These are phyloP conservation scores for Lycocerus yunnanus DNA, from an alignment of 2,888 invertebrate species.

Conservation along the genomic window DNA sequence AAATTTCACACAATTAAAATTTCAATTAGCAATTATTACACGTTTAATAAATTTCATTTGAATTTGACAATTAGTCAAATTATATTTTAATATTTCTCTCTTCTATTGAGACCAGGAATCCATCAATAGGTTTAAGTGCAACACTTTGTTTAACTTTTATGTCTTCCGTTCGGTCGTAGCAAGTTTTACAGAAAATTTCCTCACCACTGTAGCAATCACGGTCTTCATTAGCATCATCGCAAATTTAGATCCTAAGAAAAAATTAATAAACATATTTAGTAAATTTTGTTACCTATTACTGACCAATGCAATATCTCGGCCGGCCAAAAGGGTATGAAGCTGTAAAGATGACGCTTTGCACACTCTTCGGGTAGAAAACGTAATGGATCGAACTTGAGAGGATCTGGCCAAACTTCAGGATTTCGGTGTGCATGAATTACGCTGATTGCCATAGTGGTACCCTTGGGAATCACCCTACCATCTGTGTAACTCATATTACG, in stretches of 20 bases:
- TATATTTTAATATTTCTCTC: no score
- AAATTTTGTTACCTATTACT: not conserved
- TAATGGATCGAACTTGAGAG: conserved; percentile 11
- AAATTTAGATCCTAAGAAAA: not conserved
- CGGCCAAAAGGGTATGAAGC: not conserved
- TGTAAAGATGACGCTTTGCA: conserved; percentile 5
- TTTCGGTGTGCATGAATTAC: not conserved
- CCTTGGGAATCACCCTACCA: not conserved
- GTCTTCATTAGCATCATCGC: not conserved
- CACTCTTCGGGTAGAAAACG: conserved; percentile 13
- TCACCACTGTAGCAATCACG: not conserved
- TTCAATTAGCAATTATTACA: no score
- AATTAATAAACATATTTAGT: not conserved
- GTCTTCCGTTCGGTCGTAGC: not conserved
- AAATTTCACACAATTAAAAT: no score
- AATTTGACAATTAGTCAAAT: no score
- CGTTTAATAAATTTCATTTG: no score
- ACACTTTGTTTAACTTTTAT: not conserved
- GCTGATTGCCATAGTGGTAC: not conserved
- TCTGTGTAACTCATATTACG: not conserved
- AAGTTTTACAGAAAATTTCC: not conserved
- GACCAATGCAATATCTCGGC: not conserved
- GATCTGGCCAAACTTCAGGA: not conserved
- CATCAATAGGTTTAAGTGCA: not conserved
- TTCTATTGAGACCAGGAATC: not conserved